Evolutionary conservation across 2,888 invertebrate species (phyloP).

Genomic region (Drepanosiphum platanoidis): DNA sequence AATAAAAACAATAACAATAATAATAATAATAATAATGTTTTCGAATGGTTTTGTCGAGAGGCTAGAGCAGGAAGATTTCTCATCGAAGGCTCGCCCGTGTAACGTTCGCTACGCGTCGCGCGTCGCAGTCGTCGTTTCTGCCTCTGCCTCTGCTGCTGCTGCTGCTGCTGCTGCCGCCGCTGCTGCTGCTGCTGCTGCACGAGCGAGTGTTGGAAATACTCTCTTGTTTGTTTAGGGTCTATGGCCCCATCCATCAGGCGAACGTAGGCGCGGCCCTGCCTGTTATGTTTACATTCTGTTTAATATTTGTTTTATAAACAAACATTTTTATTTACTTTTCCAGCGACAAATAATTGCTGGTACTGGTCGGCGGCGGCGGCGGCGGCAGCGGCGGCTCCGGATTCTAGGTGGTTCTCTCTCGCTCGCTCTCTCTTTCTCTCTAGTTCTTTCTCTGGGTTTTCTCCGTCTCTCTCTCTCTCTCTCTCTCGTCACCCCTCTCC

Average conservation of each 20-base stretch:
- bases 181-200: background rate
- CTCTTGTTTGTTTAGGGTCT: conserved; percentile 62
- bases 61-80: background rate
- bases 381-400: too few relatives aligned
- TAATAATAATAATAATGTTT: background rate
- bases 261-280: conserved; percentile 48
- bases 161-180: background rate
- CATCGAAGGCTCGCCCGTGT: background rate
- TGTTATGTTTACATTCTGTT: conserved; percentile 63
- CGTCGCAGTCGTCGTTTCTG: background rate
- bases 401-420: conserved; percentile 41
- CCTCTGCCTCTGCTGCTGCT: background rate
- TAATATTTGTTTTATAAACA: conserved; percentile 64
- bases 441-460: background rate
- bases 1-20: conserved; percentile 34
- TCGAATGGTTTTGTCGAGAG: background rate
- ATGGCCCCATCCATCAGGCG: conserved; percentile 61
- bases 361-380: conserved; percentile 52
- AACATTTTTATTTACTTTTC: conserved; percentile 64
- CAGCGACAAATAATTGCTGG: conserved; percentile 63
- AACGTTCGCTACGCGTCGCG: too few relatives aligned
- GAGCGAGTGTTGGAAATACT: conserved; percentile 57
- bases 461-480: background rate
- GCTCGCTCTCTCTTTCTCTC: background rate
- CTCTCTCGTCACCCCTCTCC: background rate